phyloP scores from a whole-genome alignment of 2,797 vertebrate genomes.

The Epinephelus coioides region DNA sequence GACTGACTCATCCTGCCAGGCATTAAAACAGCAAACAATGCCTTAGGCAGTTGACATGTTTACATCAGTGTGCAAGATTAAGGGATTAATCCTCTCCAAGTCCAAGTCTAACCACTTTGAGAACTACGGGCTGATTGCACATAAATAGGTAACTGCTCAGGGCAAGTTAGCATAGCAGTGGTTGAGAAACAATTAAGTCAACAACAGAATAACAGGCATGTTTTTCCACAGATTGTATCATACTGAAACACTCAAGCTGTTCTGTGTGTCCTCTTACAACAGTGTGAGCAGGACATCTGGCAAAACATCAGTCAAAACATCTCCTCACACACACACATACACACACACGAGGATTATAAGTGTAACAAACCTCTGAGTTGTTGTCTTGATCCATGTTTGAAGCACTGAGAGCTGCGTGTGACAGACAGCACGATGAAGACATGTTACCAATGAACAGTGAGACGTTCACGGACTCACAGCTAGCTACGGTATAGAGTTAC shows the following conservation, averaged over 20 bases:
- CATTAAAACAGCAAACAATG: conserved; percentile 37
- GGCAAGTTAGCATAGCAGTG: neutral
- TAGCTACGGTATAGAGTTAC: neutral
- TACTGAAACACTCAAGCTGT: neutral
- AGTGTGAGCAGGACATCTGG: conserved; percentile 18
- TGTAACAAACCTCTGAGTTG: conserved; percentile 83
- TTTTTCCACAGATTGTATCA: neutral
- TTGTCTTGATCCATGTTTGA: conserved; percentile 85
- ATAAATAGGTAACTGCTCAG: neutral
- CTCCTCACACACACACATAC: too few relatives aligned
- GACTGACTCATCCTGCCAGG: conserved; percentile 81
- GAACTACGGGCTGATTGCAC: conserved; percentile 22
- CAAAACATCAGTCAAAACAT: conserved; percentile 23
- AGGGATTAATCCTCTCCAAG: neutral
- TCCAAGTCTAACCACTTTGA: neutral
- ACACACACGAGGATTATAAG: neutral
- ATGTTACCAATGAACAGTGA: conserved; percentile 23
- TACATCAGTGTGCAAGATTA: conserved; percentile 5
- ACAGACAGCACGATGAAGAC: conserved; percentile 38
- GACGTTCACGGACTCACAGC: conserved; percentile 49
- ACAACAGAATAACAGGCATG: neutral
- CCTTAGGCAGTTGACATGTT: conserved; percentile 10
- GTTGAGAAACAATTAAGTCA: conserved; percentile 9
- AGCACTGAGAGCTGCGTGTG: conserved; percentile 51
- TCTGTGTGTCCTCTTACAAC: neutral